A percentile compares a stretch with the other conserved stretches of the same genome.
These are phyloP conservation scores for Diadromus collaris DNA, from an alignment of 2,888 invertebrate species.

Conservation along the genomic window DNA sequence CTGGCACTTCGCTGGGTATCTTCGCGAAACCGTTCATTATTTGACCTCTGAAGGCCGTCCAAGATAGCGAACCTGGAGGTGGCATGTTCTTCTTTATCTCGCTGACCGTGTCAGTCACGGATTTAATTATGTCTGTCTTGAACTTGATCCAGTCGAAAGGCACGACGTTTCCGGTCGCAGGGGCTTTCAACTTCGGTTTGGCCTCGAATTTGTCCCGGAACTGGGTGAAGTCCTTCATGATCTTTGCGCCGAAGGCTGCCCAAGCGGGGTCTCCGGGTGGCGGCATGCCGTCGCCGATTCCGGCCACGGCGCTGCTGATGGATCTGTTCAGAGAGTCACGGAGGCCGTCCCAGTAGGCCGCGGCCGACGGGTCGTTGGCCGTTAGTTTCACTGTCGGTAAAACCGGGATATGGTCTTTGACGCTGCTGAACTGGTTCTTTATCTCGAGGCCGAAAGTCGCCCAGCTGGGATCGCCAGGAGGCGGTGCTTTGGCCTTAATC, in stretches of 20 bases:
- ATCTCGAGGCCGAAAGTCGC: conserved; percentile 35
- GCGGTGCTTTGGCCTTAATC: conserved; percentile 57
- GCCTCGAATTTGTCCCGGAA: conserved; percentile 41
- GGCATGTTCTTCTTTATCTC: conserved; percentile 54
- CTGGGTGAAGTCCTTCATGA: conserved; percentile 48
- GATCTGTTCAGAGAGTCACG: conserved; percentile 16
- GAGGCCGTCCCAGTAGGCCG: conserved; percentile 22
- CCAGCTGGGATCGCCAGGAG: conserved; percentile 59
- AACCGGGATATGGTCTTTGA: conserved; percentile 25
- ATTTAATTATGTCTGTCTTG: conserved; percentile 55
- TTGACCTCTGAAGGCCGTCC: conserved; percentile 44
- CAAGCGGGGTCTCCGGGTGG: conserved; percentile 60
- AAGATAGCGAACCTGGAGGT: conserved; percentile 47
- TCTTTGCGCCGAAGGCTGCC: conserved; percentile 56
- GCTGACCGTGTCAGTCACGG: conserved; percentile 48
- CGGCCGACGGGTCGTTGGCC: conserved; percentile 14
- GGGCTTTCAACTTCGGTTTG: conserved; percentile 4
- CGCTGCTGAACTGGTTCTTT: conserved; percentile 39
- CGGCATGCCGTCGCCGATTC: conserved; percentile 28
- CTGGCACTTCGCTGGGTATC: conserved; percentile 21
- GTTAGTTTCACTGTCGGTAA: conserved; percentile 9
- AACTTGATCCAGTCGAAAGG: conserved; percentile 58
- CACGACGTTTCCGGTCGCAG: neutral
- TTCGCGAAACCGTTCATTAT: conserved; percentile 44
- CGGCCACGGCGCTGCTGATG: conserved; percentile 15